phyloP scores from a whole-genome alignment of 2,113 vertebrate species.

The Phalacrocorax pelagicus region DNA sequence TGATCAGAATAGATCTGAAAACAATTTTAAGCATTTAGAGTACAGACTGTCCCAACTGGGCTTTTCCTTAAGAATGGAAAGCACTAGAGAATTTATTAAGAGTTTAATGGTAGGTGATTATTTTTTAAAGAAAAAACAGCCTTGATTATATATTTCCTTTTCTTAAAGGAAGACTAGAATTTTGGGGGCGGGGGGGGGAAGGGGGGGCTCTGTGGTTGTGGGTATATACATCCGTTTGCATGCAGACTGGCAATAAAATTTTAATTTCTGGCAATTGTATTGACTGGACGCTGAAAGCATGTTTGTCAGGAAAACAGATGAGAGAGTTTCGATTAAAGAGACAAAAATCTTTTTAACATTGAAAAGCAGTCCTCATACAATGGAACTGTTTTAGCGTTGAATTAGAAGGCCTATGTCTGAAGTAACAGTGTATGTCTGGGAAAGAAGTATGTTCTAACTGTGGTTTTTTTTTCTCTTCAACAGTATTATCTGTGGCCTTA shows the following conservation, averaged over 20 bases:
- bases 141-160: neutral
- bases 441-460: neutral
- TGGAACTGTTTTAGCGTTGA: neutral
- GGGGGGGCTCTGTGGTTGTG: too few species aligned
- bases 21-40: neutral
- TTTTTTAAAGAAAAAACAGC: neutral
- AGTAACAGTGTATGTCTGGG: neutral
- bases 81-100: neutral
- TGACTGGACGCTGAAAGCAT: neutral
- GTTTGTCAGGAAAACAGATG: neutral
- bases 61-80: neutral
- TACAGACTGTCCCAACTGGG: neutral
- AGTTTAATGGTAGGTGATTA: neutral
- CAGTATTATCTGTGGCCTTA: conserved; percentile 98
- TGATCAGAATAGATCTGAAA: neutral
- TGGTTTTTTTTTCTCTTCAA: neutral
- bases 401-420: neutral
- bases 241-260: neutral
- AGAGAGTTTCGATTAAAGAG: neutral
- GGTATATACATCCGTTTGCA: neutral
- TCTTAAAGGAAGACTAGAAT: neutral
- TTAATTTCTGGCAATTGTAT: neutral
- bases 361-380: neutral
- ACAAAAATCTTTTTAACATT: neutral
- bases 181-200: neutral